phyloP scores from a whole-genome alignment of 2,113 vertebrate species.

The Vanacampus margaritifer region DNA sequence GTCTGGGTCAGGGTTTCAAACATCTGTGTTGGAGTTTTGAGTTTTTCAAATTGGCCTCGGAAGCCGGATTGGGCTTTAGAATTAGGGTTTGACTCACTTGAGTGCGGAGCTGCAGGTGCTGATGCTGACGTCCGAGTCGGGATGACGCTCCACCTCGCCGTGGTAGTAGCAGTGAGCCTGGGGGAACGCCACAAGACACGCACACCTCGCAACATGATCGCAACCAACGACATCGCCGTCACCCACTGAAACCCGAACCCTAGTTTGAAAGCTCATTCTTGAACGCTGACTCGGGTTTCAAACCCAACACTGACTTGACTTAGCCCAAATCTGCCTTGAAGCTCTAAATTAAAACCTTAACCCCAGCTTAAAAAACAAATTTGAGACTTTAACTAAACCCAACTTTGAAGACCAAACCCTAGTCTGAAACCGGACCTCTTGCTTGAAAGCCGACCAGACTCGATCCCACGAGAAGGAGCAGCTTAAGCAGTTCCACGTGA shows the following conservation, averaged over 20 bases:
- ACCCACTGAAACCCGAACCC: too few species aligned
- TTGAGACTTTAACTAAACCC: neutral
- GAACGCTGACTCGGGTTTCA: too few species aligned
- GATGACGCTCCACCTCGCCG: conserved; percentile 67
- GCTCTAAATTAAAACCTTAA: neutral
- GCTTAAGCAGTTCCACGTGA: neutral
- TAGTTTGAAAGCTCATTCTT: too few species aligned
- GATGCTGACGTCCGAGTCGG: conserved; percentile 69
- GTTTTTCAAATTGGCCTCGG: too few species aligned
- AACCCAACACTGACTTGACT: neutral
- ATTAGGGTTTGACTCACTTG: conserved; percentile 59
- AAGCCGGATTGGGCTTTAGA: too few species aligned
- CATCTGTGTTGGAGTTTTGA: too few species aligned
- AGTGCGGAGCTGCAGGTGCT: conserved; percentile 69
- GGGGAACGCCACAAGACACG: conserved; percentile 16
- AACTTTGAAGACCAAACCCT: neutral
- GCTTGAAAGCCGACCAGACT: neutral
- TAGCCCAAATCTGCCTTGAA: neutral
- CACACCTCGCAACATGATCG: neutral
- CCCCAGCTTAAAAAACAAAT: neutral
- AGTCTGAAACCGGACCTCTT: neutral
- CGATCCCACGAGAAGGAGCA: neutral
- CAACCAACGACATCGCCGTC: too few species aligned
- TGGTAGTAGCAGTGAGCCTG: conserved; percentile 80
- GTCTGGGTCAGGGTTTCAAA: too few species aligned